Evolutionary conservation across 1,140 invertebrate genomes (phyloP).

Genomic region (Schlechtendalia chinensis): DNA sequence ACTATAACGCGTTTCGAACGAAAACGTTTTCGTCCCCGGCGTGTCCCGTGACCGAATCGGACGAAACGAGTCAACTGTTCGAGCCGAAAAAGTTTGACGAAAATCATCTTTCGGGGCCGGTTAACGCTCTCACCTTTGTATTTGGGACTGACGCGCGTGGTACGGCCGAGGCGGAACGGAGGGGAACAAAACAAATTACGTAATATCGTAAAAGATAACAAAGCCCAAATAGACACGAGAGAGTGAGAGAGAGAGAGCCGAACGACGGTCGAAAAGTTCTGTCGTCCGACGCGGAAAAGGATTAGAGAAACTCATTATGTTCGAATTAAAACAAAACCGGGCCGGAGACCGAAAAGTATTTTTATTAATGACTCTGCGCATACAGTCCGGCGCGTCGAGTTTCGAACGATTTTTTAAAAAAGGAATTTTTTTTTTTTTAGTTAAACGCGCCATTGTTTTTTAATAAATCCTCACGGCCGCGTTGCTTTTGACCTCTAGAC

Average conservation of each 20-base stretch:
- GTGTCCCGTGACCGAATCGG: no score
- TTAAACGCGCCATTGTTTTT: background rate
- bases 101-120: no score
- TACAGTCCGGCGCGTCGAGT: background rate
- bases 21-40: no score
- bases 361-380: constrained; percentile 32
- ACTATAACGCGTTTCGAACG: no score
- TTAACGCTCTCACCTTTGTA: no score
- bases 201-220: background rate
- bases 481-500: background rate
- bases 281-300: constrained; percentile 18
- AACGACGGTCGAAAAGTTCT: constrained; percentile 23
- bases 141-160: no score
- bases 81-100: no score
- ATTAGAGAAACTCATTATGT: constrained; percentile 37
- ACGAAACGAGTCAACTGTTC: no score
- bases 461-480: background rate
- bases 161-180: no score
- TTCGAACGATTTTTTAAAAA: background rate
- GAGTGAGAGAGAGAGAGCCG: background rate
- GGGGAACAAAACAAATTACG: no score
- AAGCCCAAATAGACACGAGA: background rate
- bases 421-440: constrained; percentile 5
- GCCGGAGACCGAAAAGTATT: constrained; percentile 15
- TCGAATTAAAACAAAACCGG: constrained; percentile 32